Base-by-base conservation (phyloP, 2,888 invertebrate species). In the Morinoia aosen region DNA sequence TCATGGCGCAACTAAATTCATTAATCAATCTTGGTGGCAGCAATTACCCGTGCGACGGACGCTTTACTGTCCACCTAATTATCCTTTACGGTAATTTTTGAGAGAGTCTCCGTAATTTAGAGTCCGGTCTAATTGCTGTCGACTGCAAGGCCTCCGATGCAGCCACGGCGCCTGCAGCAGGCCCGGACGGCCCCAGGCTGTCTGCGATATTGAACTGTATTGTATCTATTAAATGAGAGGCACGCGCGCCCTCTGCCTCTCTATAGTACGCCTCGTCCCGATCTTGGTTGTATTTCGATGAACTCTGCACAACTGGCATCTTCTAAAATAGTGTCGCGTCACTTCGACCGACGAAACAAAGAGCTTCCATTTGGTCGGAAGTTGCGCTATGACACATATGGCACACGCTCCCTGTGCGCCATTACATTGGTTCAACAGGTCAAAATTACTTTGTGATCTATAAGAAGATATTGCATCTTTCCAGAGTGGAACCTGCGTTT, bases 1-100 rank as follows among this genome's bases (percentile, higher is more conserved):
- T 76, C 76, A 76, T 76, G 25, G 76, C 76, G 76, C 76, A 76
- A 90, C 90, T 90, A 90, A 40, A 90, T 90, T 11, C 39, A 90
- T 90, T 90, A 90, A 90, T 90, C 90, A 90, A 90, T 90, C 90
- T 90, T 90, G 16, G 90, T 90, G 33, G 25, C 48, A 93, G 93
- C 93, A 93, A 93, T 93, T 57, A 93, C 93, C 93, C 93, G 33
- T 57, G 93, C 56, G 93, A 57, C 93, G 10, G 57, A 33, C 19
- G 93, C 93, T 93, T 57, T 48, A 93, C 48, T 93, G 57, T 93
- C 93, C 57, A 10, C 93, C 93, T 93, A 93, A 93, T 93, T 93
- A 93, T 93, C 93, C 57, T 56, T 57, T 93, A 57, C 57, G 16
- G 93, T 57, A 57, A 93, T 93, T 93, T 93, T 93, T 93, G 57